Percentiles rank a stretch among this genome's conserved stretches.
phyloP scores from a whole-genome alignment of 2,888 invertebrate genomes.

The Hypselothyrea guttata region DNA sequence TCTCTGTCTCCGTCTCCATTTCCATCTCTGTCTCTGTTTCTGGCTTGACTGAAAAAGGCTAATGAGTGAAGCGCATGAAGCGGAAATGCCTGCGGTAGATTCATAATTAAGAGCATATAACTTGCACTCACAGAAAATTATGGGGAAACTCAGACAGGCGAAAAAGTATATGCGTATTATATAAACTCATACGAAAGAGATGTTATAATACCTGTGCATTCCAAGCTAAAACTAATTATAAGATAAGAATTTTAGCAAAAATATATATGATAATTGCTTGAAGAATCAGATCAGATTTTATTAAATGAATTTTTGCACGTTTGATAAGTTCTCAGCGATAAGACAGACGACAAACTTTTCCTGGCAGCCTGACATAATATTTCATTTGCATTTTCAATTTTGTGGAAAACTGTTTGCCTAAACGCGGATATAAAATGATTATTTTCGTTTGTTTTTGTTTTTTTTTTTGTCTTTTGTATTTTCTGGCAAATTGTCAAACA shows the following conservation, averaged over 20 bases:
- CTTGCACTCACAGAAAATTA: constrained; percentile 38
- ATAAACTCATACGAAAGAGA: constrained; percentile 24
- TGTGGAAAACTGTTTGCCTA: constrained; percentile 37
- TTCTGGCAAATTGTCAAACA: constrained; percentile 76
- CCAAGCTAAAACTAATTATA: constrained; percentile 40
- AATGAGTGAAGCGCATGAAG: constrained; percentile 67
- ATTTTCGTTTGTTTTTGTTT: too few relatives aligned
- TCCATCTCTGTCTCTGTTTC: not conserved
- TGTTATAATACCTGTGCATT: constrained; percentile 2
- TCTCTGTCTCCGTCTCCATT: not conserved
- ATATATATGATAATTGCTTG: constrained; percentile 12
- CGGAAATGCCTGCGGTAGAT: constrained; percentile 63
- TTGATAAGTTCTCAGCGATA: constrained; percentile 25
- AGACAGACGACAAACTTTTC: not conserved
- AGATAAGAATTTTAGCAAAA: not conserved
- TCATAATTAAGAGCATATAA: constrained; percentile 55
- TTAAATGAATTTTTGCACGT: constrained; percentile 22
- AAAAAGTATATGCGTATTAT: constrained; percentile 16
- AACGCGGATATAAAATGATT: constrained; percentile 60
- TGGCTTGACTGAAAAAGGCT: constrained; percentile 59
- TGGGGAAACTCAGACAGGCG: constrained; percentile 30
- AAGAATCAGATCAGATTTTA: not conserved
- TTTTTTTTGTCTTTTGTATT: too few relatives aligned
- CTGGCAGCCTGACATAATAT: constrained; percentile 3
- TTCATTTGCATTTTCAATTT: constrained; percentile 54